Percentiles rank a stretch among this genome's conserved stretches.
phyloP scores from a whole-genome alignment of 2,113 vertebrate species.

The Platanista minor region DNA sequence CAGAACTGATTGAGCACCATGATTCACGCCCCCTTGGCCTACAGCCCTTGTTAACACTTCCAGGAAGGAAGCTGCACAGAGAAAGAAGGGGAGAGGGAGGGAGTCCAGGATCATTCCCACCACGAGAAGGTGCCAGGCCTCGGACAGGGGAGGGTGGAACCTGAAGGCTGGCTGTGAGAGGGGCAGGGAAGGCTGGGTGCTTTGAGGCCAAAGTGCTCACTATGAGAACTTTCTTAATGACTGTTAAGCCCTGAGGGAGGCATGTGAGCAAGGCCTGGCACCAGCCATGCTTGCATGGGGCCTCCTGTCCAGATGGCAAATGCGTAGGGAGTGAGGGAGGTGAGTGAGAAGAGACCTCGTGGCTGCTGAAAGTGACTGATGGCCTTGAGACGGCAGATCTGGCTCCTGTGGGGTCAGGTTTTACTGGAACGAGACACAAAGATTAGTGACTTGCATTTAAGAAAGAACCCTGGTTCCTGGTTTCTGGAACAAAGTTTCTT shows the following conservation, averaged over 20 bases:
- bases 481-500: not conserved
- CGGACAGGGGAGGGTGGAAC: not conserved
- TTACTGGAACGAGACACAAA: conserved; percentile 30
- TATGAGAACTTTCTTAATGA: conserved; percentile 53
- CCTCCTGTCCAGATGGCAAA: conserved; percentile 44
- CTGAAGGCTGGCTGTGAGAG: not conserved
- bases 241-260: conserved; percentile 28
- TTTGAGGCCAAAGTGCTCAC: not conserved
- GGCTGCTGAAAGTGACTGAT: conserved; percentile 37
- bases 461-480: not conserved
- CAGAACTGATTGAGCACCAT: conserved; percentile 35
- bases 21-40: not conserved
- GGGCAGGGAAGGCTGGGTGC: not conserved
- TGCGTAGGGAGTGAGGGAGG: not conserved
- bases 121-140: not conserved
- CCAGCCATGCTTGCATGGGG: not conserved
- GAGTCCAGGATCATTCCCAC: not conserved
- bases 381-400: not conserved
- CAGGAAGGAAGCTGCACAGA: conserved; percentile 14
- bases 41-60: not conserved
- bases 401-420: not conserved
- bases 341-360: not conserved
- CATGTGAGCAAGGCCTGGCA: not conserved
- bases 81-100: not conserved
- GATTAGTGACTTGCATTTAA: conserved; percentile 38